Conservation (phyloP, 2,797 vertebrate species). For the Sciurus vulgaris region DNA sequence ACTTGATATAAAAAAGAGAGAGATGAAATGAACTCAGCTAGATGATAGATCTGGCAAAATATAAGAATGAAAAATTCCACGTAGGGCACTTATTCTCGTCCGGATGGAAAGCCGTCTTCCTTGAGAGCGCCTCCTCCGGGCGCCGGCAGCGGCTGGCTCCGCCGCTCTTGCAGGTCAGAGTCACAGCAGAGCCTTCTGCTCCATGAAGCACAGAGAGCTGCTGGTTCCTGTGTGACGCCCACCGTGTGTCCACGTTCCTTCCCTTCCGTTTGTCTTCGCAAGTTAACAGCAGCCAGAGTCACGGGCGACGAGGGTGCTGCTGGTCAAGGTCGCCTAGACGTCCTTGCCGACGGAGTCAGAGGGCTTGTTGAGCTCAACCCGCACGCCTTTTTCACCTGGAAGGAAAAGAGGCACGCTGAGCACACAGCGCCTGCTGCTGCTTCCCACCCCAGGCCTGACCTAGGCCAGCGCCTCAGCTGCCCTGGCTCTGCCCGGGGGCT, state of each 20-base stretch:
- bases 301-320: constrained; percentile 82
- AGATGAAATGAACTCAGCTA: constrained; percentile 88
- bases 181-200: constrained; percentile 89
- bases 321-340: constrained; percentile 85
- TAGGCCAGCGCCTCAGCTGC: not conserved
- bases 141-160: constrained; percentile 84
- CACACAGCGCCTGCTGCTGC: not conserved
- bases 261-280: constrained; percentile 90
- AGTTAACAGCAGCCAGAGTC: constrained; percentile 87
- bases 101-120: constrained; percentile 86
- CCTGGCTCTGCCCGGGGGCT: no score
- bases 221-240: constrained; percentile 82
- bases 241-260: constrained; percentile 85
- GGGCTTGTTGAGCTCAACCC: constrained; percentile 95
- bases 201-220: constrained; percentile 86
- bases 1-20: constrained; percentile 90
- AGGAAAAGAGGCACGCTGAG: constrained; percentile 53
- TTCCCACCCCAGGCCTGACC: not conserved
- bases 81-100: constrained; percentile 88
- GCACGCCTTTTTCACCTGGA: constrained; percentile 95
- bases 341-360: constrained; percentile 93
- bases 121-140: constrained; percentile 85
- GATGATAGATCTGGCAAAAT: constrained; percentile 88
- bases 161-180: constrained; percentile 90
- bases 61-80: constrained; percentile 87